A percentile compares a stretch with the other conserved stretches of the same genome.
phyloP scores from a whole-genome alignment of 1,140 invertebrate genomes.

The Venustaconcha ellipsiformis region DNA sequence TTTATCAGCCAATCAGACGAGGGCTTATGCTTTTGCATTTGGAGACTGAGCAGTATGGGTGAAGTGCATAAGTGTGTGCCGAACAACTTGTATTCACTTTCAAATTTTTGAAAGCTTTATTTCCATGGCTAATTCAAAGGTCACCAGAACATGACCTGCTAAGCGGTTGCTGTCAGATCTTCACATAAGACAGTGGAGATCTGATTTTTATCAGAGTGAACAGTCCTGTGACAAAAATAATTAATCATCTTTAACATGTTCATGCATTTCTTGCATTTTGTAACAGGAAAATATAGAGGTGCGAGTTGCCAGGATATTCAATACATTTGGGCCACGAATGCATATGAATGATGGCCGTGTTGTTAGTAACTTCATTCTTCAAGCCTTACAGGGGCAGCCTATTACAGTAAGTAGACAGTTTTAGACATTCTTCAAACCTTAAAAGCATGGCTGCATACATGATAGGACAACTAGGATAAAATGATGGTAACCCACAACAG shows the following conservation, averaged over 20 bases:
- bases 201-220: not conserved
- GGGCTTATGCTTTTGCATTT: too few relatives aligned
- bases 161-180: too few relatives aligned
- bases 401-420: slow-evolving; percentile 82
- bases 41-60: too few relatives aligned
- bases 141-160: too few relatives aligned
- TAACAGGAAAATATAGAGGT: slow-evolving; percentile 88
- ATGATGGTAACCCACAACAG: not conserved
- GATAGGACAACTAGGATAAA: not conserved
- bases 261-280: slow-evolving; percentile 10
- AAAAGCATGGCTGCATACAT: too few relatives aligned
- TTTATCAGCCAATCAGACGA: too few relatives aligned
- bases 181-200: too few relatives aligned
- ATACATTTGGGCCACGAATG: slow-evolving; percentile 99
- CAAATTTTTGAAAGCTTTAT: too few relatives aligned
- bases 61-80: too few relatives aligned
- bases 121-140: too few relatives aligned
- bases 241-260: not conserved
- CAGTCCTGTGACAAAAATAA: not conserved
- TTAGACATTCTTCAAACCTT: not conserved
- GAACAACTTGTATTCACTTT: too few relatives aligned
- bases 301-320: slow-evolving; percentile 97
- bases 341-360: slow-evolving; percentile 99
- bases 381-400: slow-evolving; percentile 93
- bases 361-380: slow-evolving; percentile 98